phyloP scores from a whole-genome alignment of 2,797 vertebrate species.

The Pelochelys cantorii region DNA sequence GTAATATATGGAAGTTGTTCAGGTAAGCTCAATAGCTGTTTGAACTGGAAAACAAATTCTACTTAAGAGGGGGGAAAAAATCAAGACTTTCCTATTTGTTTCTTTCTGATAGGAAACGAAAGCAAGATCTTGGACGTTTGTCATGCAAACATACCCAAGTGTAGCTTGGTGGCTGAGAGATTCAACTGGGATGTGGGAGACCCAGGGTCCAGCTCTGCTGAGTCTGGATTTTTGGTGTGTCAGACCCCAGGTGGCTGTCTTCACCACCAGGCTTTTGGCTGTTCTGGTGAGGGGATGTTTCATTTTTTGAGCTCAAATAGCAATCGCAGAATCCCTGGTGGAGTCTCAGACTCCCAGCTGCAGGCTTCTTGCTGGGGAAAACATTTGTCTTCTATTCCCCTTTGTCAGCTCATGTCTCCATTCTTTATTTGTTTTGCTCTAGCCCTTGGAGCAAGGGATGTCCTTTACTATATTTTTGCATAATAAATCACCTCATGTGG shows the following conservation, averaged over 20 bases:
- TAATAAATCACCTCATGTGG: no score
- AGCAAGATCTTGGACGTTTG: background rate
- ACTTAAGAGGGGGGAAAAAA: background rate
- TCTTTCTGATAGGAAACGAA: background rate
- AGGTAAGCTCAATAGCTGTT: background rate
- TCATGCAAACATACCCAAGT: background rate
- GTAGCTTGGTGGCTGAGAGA: background rate
- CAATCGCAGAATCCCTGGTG: background rate
- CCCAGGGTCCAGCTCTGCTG: background rate
- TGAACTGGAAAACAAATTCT: background rate
- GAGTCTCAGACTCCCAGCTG: background rate
- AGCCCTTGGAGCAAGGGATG: background rate
- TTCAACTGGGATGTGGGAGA: background rate
- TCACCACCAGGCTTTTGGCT: background rate
- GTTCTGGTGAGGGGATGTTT: background rate
- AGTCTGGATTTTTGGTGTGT: background rate
- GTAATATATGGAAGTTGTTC: background rate
- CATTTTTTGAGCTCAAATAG: background rate
- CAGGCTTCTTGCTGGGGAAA: background rate
- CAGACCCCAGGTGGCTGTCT: background rate
- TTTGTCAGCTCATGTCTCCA: background rate
- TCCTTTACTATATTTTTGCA: background rate
- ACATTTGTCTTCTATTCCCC: background rate
- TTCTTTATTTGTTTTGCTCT: background rate
- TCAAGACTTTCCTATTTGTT: background rate